Percentiles rank a stretch among this genome's conserved stretches.
phyloP scores from a whole-genome alignment of 2,113 vertebrate species.

The Scophthalmus maximus region DNA sequence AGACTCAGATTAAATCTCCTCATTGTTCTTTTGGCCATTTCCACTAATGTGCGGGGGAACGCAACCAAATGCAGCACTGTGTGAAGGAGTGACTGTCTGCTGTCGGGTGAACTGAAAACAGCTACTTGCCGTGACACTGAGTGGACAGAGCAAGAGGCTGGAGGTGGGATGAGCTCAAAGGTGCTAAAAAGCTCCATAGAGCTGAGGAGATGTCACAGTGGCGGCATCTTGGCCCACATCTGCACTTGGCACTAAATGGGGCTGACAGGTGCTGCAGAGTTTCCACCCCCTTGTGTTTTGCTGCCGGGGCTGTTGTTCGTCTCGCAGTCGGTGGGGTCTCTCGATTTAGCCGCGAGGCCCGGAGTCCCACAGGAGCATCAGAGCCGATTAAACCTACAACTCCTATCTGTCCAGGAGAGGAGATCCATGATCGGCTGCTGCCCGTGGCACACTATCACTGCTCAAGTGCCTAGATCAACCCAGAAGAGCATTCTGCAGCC shows the following conservation, averaged over 20 bases:
- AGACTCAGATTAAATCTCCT: no score
- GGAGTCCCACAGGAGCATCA: constrained; percentile 29
- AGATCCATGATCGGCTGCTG: constrained; percentile 37
- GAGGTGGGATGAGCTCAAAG: no score
- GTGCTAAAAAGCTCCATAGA: no score
- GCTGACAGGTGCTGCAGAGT: no score
- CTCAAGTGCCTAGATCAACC: constrained; percentile 42
- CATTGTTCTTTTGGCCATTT: no score
- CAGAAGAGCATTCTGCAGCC: constrained; percentile 29
- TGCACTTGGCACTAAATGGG: constrained; percentile 12
- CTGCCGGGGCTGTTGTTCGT: no score
- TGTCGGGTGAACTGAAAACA: background rate
- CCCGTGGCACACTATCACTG: constrained; percentile 30
- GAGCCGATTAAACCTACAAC: constrained; percentile 64
- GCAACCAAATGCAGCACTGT: no score
- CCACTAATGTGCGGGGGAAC: no score
- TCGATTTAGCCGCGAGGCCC: constrained; percentile 34
- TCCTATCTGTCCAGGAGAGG: constrained; percentile 47
- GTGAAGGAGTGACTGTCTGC: no score
- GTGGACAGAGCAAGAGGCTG: background rate
- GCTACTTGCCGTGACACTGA: background rate
- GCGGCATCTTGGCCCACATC: background rate
- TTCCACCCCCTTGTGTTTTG: constrained; percentile 32
- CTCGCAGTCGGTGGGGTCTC: no score
- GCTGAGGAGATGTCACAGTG: background rate